phyloP scores from a whole-genome alignment of 1,140 invertebrate genomes.

The Melanaphis sacchari region DNA sequence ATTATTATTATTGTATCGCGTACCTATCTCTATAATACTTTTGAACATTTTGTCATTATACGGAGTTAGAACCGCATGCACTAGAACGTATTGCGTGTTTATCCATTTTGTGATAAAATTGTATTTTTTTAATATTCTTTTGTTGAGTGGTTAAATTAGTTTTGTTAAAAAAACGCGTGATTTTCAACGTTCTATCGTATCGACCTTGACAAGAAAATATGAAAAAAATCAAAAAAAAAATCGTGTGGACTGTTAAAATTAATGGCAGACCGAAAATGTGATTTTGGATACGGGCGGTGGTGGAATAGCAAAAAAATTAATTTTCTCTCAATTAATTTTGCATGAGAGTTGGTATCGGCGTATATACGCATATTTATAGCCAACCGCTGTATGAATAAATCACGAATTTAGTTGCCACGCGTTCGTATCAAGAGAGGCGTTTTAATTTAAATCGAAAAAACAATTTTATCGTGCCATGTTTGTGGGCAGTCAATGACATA shows the following conservation, averaged over 20 bases:
- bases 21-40: not conserved
- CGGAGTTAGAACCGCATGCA: not conserved
- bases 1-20: not conserved
- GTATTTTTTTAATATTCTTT: not conserved
- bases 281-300: not conserved
- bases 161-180: conserved; percentile 15
- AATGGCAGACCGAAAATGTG: not conserved
- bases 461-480: conserved; percentile 29
- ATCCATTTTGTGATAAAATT: conserved; percentile 15
- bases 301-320: not conserved
- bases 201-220: not conserved
- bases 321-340: conserved; percentile 35
- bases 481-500: not conserved
- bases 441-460: conserved; percentile 27
- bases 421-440: not conserved
- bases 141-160: not conserved
- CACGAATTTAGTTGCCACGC: not conserved
- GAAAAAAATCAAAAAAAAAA: not conserved
- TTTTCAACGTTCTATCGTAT: not conserved
- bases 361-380: not conserved
- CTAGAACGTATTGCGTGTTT: conserved; percentile 6
- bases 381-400: conserved; percentile 2
- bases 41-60: not conserved
- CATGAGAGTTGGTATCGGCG: not conserved
- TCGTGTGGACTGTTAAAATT: not conserved